Percentiles rank a stretch among this genome's conserved stretches.
Conservation (phyloP, 2,797 vertebrate species). For the Neopelma chrysocephalum region DNA sequence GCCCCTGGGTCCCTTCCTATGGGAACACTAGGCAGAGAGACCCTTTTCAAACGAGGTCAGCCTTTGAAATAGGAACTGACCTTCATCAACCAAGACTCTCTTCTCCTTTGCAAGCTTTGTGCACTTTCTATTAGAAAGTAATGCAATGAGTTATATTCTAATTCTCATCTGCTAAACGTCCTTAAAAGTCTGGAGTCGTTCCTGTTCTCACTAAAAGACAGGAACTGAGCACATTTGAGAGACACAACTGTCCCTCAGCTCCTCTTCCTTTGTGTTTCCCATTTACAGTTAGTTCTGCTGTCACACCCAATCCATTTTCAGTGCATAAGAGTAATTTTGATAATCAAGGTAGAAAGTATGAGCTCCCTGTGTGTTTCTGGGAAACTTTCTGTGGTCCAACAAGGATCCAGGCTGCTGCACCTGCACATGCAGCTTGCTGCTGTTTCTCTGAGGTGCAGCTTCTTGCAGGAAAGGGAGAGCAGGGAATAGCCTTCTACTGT, state of each 20-base stretch:
- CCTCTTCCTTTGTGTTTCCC: neutral
- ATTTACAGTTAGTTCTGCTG: neutral
- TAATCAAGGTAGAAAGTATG: neutral
- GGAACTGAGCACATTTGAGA: neutral
- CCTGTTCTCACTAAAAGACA: constrained; percentile 23
- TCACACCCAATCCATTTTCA: neutral
- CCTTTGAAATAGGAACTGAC: constrained; percentile 14
- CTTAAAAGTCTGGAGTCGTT: constrained; percentile 37
- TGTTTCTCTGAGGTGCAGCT: neutral
- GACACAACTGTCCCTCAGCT: neutral
- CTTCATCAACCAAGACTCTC: neutral
- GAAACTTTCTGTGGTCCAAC: neutral
- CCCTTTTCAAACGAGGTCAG: constrained; percentile 27
- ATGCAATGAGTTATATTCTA: neutral
- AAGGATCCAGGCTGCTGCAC: neutral
- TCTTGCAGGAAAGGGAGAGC: neutral
- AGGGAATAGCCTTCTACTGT: neutral
- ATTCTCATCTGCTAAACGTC: neutral
- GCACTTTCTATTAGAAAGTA: neutral
- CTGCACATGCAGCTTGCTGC: neutral
- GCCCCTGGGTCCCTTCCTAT: neutral
- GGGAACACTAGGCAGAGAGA: neutral
- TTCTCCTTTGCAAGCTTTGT: neutral
- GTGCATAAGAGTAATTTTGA: neutral
- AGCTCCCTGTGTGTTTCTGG: neutral